A percentile compares a stretch with the other conserved stretches of the same genome.
These are phyloP conservation scores for Neoniphon sammara DNA, from an alignment of 2,797 vertebrate species.

Conservation along the genomic window DNA sequence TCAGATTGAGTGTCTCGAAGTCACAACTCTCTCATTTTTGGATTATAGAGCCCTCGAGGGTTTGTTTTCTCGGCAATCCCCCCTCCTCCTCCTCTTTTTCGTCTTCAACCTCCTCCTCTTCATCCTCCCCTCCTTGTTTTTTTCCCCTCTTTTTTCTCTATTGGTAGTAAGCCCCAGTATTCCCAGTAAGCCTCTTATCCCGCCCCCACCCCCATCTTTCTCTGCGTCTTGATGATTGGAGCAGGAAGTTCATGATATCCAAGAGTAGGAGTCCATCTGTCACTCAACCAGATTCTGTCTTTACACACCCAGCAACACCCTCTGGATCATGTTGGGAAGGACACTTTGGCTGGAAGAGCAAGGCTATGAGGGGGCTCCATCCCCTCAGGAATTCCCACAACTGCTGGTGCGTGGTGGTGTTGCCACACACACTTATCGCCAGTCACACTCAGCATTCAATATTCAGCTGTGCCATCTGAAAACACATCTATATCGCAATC, in stretches of 20 bases:
- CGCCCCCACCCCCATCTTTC: slow-evolving; percentile 59
- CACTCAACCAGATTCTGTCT: slow-evolving; percentile 17
- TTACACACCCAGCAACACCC: not conserved
- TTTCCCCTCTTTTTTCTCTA: slow-evolving; percentile 22
- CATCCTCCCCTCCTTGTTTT: slow-evolving; percentile 28
- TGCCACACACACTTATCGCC: slow-evolving; percentile 27
- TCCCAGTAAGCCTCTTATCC: slow-evolving; percentile 78
- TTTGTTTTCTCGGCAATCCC: slow-evolving; percentile 52
- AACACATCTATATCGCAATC: slow-evolving; percentile 57
- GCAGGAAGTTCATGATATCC: slow-evolving; percentile 47
- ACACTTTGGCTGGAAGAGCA: not conserved
- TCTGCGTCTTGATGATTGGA: slow-evolving; percentile 42
- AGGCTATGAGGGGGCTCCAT: not conserved
- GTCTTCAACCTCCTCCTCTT: slow-evolving; percentile 39
- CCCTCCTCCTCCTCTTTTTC: slow-evolving; percentile 38
- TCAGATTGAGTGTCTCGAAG: slow-evolving; percentile 74
- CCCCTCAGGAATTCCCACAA: slow-evolving; percentile 16
- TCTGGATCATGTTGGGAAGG: not conserved
- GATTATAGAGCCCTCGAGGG: slow-evolving; percentile 71
- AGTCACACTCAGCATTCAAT: slow-evolving; percentile 41
- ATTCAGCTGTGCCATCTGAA: slow-evolving; percentile 62
- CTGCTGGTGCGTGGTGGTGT: slow-evolving; percentile 15
- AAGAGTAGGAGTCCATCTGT: slow-evolving; percentile 39
- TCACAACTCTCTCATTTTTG: slow-evolving; percentile 71
- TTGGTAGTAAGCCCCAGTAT: slow-evolving; percentile 42